Evolutionary conservation across 2,888 invertebrate genomes (phyloP), one percentile per base, ranked within the genome.

Genomic region (Aethes cnicana): DNA sequence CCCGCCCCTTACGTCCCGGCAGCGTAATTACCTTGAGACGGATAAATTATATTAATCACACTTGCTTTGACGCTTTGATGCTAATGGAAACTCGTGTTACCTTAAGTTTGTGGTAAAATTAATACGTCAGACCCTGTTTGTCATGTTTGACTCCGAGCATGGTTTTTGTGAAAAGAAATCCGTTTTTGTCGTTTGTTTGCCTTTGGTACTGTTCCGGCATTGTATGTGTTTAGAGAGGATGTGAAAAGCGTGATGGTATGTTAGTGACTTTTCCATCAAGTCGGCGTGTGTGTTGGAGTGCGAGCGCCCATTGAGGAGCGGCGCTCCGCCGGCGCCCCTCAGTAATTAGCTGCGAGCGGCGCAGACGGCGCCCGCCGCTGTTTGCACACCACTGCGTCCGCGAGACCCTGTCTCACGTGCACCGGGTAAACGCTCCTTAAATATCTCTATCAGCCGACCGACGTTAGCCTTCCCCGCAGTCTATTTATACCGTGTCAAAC

Each of bases 31-130:
- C 74, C 69, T 72, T 74, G 68, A 75, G 79, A 77, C 73, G 74
- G 77, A 81, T 76, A 78, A 81, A 85, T 84, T 80, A 77, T 74
- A 86, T 84, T 84, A 81, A 83, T 84, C 73, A 77, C 74, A 74
- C 74, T 77, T 68, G 73, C 74, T 75, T 73, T 77, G 71, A 74
- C 72, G 75, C 74, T 72, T 75, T 77, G 78, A 77, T 81, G 79
- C 72, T 84, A 81, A 86, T 80, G 76, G 77, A 79, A 81, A 76
- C 64, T 68, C 69, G 66, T 61, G 70, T 71, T 65, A 72, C 58
- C 55, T 61, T 61, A 54, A 57, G 61, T 62, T 58, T 58, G 50
- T 64, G 68, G 64, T 72, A 59, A 72, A 75, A 66, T 66, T 64
- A 61, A 63, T 43, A 62, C 59, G 62, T 62, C 61, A 57, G 2